Evolutionary conservation across 2,797 vertebrate species (phyloP), one percentile per base, ranked within the genome.

Genomic region (Enteromius trimaculatus): DNA sequence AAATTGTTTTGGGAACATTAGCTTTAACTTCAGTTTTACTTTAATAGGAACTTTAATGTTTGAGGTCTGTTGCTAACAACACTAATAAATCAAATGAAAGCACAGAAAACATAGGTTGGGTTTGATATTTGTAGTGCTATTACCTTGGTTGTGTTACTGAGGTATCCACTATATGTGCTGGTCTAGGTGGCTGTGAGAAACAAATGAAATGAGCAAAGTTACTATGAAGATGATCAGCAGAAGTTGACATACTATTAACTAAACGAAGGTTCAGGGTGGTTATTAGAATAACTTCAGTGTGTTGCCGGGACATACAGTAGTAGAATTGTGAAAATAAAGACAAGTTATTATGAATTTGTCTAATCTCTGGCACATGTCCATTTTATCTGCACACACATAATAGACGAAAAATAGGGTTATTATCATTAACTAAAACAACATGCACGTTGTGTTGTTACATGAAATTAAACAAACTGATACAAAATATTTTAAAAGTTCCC

Each of bases 81-180:
- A 34, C 68, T 17, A 14, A 44, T 29, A 64, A 21, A 74, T 21
- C 6, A 72, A 51, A 1, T 5, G 8, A 19, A 9, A 19, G n/a
- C 2, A 79, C 1, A 4, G 70, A 47, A 34, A 65, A 31, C 49
- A 8, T 4, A 29, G 4, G 3, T 55, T 55, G 37, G 51, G 37
- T 9, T 55, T 1, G 10, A 71, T 42, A 80, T 44, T 31, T 80
- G 4, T 34, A 62, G 11, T 47, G 42, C 58, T 10, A 70, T 60
- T 82, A 82, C 80, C 80, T 76, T 42, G 34, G 23, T 11, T 76
- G 62, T 42, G 34, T 19, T 68, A 68, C 34, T 29, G 80, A 66
- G 31, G 60, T 55, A 55, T 66, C 23, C 34, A 16, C n/a, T 42
- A 0, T 6, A 66, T 5, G 9, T 29, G 31, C 14, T 75, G 71